Base-by-base conservation (phyloP, 2,113 vertebrate genomes). In the Cheirogaleus medius region DNA sequence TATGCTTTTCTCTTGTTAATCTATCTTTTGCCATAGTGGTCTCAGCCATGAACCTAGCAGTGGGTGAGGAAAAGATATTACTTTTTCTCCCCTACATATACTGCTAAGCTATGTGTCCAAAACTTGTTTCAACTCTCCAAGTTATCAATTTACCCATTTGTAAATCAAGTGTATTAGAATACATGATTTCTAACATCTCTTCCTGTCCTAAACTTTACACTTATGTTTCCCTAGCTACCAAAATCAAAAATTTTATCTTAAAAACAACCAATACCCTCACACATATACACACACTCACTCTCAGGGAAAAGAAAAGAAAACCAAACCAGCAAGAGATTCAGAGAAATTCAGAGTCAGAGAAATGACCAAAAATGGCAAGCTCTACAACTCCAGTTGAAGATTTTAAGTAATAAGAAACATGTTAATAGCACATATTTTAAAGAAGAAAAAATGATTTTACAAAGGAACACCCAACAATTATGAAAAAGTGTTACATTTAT, bases 221-320 rank as follows among this genome's bases (percentile, higher is more conserved):
- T 71, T 92, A 44, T 44, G 14, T 58, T 37, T 85, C 5, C 39
- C 68, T 95, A 60, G 49, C 34, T 85, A 91, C 39, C 52, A 89
- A 95, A 95, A 74, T 52, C 54, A 84, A 68, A 94, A 84, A 77
- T 84, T 58, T 80, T 71, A 82, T 32, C 63, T 88, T 91, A 69
- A 86, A 86, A 94, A 88, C 74, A 56, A 87, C 58, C 6, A 60
- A 63, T 8, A 64, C 42, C 42, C 39, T 73, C 39, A 74, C 5
- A 37, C 11, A 64, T 12, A 78, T 6, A 63, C 12, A 77, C 20
- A 49, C 37, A 39, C 21, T 49, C 34, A 60, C 54, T 73, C 66
- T 76, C 20, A 63, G 15, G 14, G 37, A 69, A 87, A 73, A 74
- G 37, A 69, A 87, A 73, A 74, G 25, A 56, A 87, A 90, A 32